phyloP scores from a whole-genome alignment of 2,888 invertebrate genomes.

The Callinectes sapidus region DNA sequence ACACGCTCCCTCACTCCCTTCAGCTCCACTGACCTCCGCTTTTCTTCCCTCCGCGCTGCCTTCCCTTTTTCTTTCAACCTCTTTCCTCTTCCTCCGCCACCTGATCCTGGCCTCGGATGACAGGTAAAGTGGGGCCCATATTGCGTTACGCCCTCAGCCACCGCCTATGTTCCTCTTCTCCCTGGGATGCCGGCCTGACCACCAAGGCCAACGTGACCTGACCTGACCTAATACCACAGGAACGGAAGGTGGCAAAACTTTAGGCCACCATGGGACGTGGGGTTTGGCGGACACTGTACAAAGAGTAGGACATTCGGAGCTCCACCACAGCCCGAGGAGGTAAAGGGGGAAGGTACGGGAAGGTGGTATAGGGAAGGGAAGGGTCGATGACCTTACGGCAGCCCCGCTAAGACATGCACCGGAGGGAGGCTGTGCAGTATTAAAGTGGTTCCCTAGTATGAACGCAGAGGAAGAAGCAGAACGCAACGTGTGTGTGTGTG shows the following conservation, averaged over 20 bases:
- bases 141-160: slow-evolving; percentile 8
- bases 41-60: background rate
- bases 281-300: background rate
- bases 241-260: background rate
- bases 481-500: background rate
- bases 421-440: background rate
- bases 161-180: background rate
- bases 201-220: background rate
- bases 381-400: background rate
- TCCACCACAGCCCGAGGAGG: background rate
- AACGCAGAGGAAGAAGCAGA: background rate
- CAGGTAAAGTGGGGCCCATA: slow-evolving; percentile 32
- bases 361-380: background rate
- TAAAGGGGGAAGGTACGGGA: background rate
- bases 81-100: slow-evolving; percentile 24
- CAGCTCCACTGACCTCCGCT: background rate
- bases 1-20: background rate
- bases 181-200: background rate
- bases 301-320: background rate
- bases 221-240: background rate
- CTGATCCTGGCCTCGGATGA: slow-evolving; percentile 24
- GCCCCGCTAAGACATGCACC: background rate
- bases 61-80: slow-evolving; percentile 2
- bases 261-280: background rate
- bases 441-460: slow-evolving; percentile 23